Evolutionary conservation across 2,113 vertebrate genomes (phyloP).

Genomic region (Anoura caudifer): DNA sequence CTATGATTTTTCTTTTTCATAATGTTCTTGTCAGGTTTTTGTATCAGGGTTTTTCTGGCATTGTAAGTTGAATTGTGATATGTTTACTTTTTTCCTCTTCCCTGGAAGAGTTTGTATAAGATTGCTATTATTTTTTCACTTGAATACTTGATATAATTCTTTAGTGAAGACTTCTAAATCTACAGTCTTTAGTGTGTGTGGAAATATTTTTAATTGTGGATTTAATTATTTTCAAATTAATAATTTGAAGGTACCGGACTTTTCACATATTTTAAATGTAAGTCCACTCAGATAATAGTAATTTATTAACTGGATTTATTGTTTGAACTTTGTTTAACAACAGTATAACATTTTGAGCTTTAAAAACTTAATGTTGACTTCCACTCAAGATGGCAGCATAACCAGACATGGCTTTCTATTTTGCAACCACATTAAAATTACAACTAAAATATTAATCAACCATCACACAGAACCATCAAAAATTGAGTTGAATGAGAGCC

Average conservation of each 20-base stretch:
- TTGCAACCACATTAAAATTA: too few species aligned
- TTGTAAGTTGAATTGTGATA: neutral
- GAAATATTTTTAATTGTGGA: neutral
- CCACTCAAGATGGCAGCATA: too few species aligned
- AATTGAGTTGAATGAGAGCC: too few species aligned
- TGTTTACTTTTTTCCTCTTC: constrained; percentile 1
- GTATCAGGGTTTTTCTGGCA: neutral
- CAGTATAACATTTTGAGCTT: neutral
- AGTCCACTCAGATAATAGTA: neutral
- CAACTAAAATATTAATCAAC: too few species aligned
- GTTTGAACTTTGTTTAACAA: neutral
- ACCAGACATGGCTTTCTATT: too few species aligned
- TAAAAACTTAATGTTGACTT: neutral
- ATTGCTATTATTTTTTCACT: neutral
- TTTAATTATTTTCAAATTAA: constrained; percentile 21
- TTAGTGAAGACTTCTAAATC: neutral
- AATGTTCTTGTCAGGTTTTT: neutral
- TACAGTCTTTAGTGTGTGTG: neutral
- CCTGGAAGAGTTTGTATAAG: neutral
- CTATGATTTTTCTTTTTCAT: neutral
- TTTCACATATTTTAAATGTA: constrained; percentile 4
- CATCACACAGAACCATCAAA: too few species aligned
- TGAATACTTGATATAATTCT: neutral
- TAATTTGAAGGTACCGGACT: neutral
- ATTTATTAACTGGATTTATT: neutral